phyloP scores from a whole-genome alignment of 2,797 vertebrate species.

The Catostomus latipinnis region DNA sequence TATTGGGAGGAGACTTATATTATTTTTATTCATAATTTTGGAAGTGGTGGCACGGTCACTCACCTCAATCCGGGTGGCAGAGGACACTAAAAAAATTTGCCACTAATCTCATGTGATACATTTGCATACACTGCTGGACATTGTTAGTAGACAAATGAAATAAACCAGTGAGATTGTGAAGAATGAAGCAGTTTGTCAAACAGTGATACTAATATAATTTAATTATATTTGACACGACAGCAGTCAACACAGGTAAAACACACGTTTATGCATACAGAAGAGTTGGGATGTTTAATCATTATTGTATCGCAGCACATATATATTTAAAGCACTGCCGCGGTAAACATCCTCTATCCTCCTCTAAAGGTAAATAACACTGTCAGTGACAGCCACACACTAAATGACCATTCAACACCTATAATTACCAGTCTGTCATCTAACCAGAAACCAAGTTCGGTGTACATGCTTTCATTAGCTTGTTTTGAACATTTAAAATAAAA shows the following conservation, averaged over 20 bases:
- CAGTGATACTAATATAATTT: conserved; percentile 68
- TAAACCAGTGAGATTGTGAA: no score
- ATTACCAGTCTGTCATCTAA: conserved; percentile 29
- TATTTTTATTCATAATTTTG: no score
- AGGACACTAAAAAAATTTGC: no score
- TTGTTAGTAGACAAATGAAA: no score
- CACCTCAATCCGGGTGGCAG: no score
- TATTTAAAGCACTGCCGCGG: conserved; percentile 63
- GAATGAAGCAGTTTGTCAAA: background rate
- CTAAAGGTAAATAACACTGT: conserved; percentile 44
- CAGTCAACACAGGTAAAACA: conserved; percentile 68
- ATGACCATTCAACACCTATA: conserved; percentile 21
- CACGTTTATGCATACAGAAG: conserved; percentile 56
- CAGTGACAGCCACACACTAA: conserved; percentile 25
- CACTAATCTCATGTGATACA: no score
- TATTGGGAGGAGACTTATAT: no score
- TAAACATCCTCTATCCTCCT: conserved; percentile 65
- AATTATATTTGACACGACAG: conserved; percentile 65
- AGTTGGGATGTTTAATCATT: conserved; percentile 69
- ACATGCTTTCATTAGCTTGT: background rate
- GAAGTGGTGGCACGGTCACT: no score
- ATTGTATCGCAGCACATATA: conserved; percentile 47
- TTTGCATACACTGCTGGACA: no score
- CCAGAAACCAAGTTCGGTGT: background rate
- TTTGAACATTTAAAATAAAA: conserved; percentile 19